Evolutionary conservation across 1,140 invertebrate genomes (phyloP).

Genomic region (Aethina tumida): DNA sequence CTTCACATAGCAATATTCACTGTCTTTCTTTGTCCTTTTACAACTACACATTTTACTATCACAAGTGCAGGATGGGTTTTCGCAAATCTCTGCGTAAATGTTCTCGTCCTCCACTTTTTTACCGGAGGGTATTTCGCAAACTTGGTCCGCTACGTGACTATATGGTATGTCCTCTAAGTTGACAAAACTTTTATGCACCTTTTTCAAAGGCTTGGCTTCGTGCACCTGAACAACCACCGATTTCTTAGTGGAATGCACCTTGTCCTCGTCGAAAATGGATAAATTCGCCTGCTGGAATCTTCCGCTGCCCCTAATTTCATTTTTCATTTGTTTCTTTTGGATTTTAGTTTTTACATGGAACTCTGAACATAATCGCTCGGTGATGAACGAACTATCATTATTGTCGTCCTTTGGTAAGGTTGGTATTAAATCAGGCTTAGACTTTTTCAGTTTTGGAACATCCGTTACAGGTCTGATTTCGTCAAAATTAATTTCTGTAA

Average conservation of each 20-base stretch:
- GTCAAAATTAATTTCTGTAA: slow-evolving; percentile 17
- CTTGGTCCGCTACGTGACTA: slow-evolving; percentile 28
- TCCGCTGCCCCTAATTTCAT: no score
- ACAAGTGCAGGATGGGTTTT: slow-evolving; percentile 19
- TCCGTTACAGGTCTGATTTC: slow-evolving; percentile 13
- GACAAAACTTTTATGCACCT: slow-evolving; percentile 13
- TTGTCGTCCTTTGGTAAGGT: slow-evolving; percentile 22
- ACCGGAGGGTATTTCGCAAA: slow-evolving; percentile 11
- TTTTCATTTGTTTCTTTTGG: slow-evolving; percentile 21
- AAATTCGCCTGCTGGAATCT: not conserved
- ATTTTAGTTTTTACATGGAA: slow-evolving; percentile 32
- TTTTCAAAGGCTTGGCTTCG: no score
- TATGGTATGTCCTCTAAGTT: slow-evolving; percentile 29
- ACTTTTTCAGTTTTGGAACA: slow-evolving; percentile 20
- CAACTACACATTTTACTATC: slow-evolving; percentile 24
- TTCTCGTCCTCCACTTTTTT: slow-evolving; percentile 23
- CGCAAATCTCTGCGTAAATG: slow-evolving; percentile 31
- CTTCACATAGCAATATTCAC: slow-evolving; percentile 31
- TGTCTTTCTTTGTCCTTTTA: slow-evolving; percentile 24
- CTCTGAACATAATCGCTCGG: slow-evolving; percentile 26
- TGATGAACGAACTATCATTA: slow-evolving; percentile 22
- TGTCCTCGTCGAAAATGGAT: no score
- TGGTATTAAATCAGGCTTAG: slow-evolving; percentile 29
- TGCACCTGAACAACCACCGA: slow-evolving; percentile 25
- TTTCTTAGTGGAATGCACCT: no score